These are phyloP conservation scores for Zele albiditarsus DNA, from an alignment of 2,888 invertebrate genomes.

Conservation along the genomic window DNA sequence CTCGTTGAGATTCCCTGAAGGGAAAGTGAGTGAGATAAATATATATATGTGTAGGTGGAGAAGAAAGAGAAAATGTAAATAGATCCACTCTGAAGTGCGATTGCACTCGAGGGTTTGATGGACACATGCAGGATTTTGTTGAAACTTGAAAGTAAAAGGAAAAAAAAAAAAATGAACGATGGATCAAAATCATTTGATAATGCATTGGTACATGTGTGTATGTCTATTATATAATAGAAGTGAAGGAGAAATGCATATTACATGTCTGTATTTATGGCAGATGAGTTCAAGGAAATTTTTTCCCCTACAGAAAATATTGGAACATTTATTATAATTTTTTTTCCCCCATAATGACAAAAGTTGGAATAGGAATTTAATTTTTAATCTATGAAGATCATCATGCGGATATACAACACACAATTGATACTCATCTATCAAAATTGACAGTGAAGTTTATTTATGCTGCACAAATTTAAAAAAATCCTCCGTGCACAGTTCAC, in stretches of 20 bases:
- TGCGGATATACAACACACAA: too few species aligned
- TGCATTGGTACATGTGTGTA: neutral
- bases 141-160: neutral
- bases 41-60: neutral
- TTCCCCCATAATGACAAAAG: too few species aligned
- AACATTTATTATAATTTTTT: too few species aligned
- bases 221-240: neutral
- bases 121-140: neutral
- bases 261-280: neutral
- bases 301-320: too few species aligned
- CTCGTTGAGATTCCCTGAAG: slow-evolving; percentile 14
- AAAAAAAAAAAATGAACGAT: neutral
- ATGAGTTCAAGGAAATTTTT: neutral
- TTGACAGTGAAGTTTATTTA: too few species aligned
- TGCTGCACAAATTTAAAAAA: too few species aligned
- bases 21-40: slow-evolving; percentile 8
- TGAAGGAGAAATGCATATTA: too few species aligned
- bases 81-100: neutral
- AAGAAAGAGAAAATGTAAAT: neutral
- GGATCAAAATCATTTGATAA: neutral
- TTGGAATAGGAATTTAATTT: too few species aligned
- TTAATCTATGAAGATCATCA: too few species aligned
- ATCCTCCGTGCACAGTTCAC: too few species aligned
- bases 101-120: neutral
- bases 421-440: too few species aligned